Conservation (phyloP, 2,797 vertebrate species). For the Phaenicophaeus curvirostris region DNA sequence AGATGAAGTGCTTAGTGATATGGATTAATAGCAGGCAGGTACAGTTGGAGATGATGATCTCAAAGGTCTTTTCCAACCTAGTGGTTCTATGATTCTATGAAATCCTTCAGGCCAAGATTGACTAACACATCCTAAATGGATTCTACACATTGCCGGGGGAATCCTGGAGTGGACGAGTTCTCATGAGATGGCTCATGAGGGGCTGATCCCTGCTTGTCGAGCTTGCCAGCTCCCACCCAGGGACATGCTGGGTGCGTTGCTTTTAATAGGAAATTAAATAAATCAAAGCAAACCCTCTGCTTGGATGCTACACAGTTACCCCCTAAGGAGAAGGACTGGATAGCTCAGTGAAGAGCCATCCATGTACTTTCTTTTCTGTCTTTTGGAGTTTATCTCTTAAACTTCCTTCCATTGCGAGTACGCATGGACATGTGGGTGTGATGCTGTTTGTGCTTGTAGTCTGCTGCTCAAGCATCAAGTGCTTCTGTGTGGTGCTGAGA, state of each 20-base stretch:
- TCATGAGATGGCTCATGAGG: background rate
- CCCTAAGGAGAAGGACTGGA: background rate
- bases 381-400: background rate
- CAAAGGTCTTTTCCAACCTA: no score
- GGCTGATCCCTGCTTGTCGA: background rate
- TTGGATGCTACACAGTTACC: background rate
- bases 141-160: background rate
- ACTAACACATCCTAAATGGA: background rate
- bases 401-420: background rate
- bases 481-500: background rate
- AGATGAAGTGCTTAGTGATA: no score
- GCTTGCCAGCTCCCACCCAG: background rate
- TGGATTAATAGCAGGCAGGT: no score
- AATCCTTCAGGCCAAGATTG: background rate
- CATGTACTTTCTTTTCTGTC: background rate
- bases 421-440: accelerated
- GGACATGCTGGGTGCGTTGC: accelerated
- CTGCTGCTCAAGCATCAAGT: background rate
- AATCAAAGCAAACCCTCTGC: background rate
- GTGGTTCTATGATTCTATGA: no score
- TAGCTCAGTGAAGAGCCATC: background rate
- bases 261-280: background rate
- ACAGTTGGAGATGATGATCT: no score
- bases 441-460: background rate
- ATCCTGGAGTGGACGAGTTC: background rate